Evolutionary conservation across 2,113 vertebrate species (phyloP).

Genomic region (Carassius carassius): DNA sequence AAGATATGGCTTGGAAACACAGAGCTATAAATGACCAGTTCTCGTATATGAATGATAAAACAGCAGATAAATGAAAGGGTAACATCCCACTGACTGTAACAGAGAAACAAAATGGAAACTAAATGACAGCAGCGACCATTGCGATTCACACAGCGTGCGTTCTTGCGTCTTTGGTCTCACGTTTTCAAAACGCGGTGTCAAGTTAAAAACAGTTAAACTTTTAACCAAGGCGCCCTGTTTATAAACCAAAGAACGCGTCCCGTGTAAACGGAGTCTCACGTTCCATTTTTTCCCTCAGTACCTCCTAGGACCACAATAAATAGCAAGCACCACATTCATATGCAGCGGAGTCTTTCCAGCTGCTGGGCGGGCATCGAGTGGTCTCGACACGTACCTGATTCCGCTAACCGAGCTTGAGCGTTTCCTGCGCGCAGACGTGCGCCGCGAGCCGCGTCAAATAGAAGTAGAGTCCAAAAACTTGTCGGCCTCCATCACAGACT

Average conservation of each 20-base stretch:
- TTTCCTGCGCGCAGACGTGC: neutral
- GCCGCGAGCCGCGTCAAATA: constrained; percentile 19
- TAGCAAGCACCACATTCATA: neutral
- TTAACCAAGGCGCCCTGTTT: neutral
- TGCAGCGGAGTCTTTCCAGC: neutral
- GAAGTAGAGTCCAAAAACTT: constrained; percentile 58
- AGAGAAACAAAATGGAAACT: constrained; percentile 47
- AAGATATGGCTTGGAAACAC: neutral
- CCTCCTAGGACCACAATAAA: neutral
- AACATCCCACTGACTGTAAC: constrained; percentile 38
- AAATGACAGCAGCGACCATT: constrained; percentile 30
- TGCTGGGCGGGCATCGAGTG: constrained; percentile 35
- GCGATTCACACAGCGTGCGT: neutral
- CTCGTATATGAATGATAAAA: neutral
- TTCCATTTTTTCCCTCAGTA: neutral
- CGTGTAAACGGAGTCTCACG: neutral
- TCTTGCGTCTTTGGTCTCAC: neutral
- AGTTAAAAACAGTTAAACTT: constrained; percentile 34
- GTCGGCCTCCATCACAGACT: constrained; percentile 47
- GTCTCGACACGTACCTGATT: constrained; percentile 64
- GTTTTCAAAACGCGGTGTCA: neutral
- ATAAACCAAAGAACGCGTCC: neutral
- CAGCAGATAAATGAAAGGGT: constrained; percentile 4
- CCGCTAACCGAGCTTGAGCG: constrained; percentile 41
- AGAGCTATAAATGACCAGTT: neutral